A percentile compares a stretch with the other conserved stretches of the same genome.
Conservation (phyloP, 2,113 vertebrate species). For the Trematocara nigrifrons region DNA sequence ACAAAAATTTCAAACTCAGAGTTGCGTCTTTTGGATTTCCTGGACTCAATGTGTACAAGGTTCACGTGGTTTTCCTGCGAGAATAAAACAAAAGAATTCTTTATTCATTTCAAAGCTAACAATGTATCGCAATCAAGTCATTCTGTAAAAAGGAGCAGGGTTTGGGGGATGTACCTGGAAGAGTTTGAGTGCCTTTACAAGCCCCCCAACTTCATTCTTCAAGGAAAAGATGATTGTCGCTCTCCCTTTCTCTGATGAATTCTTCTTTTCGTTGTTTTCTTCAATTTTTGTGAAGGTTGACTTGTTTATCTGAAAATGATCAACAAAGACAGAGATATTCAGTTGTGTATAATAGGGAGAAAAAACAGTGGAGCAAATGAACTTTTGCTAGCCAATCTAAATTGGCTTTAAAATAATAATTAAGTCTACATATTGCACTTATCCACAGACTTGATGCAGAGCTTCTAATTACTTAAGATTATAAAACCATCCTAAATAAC, state of each 20-base stretch:
- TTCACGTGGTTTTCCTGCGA: conserved; percentile 92
- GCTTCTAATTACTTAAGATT: conserved; percentile 12
- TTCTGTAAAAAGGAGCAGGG: neutral
- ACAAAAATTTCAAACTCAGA: conserved; percentile 97
- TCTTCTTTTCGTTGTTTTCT: conserved; percentile 89
- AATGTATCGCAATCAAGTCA: neutral
- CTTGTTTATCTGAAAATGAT: conserved; percentile 76
- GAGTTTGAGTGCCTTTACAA: conserved; percentile 91
- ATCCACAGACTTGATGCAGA: neutral
- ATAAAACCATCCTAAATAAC: neutral
- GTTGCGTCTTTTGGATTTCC: conserved; percentile 89
- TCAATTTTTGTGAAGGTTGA: conserved; percentile 84
- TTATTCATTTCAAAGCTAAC: neutral
- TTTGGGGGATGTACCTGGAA: conserved; percentile 79
- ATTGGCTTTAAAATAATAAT: neutral
- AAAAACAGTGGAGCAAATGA: neutral
- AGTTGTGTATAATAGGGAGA: neutral
- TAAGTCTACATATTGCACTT: neutral
- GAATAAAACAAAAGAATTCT: neutral
- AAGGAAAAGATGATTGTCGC: conserved; percentile 90
- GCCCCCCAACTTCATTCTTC: conserved; percentile 95
- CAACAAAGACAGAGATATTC: neutral
- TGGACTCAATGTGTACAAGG: conserved; percentile 93
- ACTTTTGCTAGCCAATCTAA: neutral
- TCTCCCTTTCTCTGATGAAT: conserved; percentile 78